Base-by-base conservation (phyloP, 92 coral and sea anemone species). In the Siderastrea siderea region DNA sequence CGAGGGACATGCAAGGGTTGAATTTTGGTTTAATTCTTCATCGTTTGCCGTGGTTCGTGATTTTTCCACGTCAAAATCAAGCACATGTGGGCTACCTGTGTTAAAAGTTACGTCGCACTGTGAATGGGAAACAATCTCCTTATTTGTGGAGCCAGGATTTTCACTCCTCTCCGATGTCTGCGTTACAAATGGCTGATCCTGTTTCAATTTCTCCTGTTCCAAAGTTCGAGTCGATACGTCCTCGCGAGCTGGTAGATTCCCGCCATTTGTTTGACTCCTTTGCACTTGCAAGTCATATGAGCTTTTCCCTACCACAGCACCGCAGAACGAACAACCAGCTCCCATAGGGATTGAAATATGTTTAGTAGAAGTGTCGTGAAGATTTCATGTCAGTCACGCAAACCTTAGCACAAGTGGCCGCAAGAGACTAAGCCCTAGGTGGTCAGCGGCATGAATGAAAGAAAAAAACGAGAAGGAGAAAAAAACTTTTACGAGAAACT, bases 281-380 rank as follows among this genome's bases (percentile, higher is more conserved):
- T 75, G 71, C 15, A 68, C 68, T 19, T 65, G 65, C n/a, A 86
- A 75, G 81, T 77, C 64, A 60, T 86, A 86, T 62, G 93, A 81
- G 19, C 55, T 63, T 44, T 52, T 68, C 57, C 59, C 78, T 5
- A 13, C 71, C 10, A 38, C 87, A 46, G 80, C 16, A 46, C 76
- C 57, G 38, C 70, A 86, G 43, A 17, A 54, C 19, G 91, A 85
- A 80, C 85, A 81, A 45, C 69, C 83, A n/a, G 84, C 59, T 69
- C 93, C 90, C 93, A 90, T 90, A 75, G 59, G 48, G 81, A 76
- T 10, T 11, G 17, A 14, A 26, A 65, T 61, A 1, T 61, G 6
- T 17, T 61, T 61, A 52, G 8, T 26, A 52, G 15, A 60, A 15
- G 5, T 44, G 14, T 50, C 63, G 58, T 79, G 2, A 59, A 59